Conservation (phyloP, 1,140 invertebrate genomes). For the Scaptomyza montana region DNA sequence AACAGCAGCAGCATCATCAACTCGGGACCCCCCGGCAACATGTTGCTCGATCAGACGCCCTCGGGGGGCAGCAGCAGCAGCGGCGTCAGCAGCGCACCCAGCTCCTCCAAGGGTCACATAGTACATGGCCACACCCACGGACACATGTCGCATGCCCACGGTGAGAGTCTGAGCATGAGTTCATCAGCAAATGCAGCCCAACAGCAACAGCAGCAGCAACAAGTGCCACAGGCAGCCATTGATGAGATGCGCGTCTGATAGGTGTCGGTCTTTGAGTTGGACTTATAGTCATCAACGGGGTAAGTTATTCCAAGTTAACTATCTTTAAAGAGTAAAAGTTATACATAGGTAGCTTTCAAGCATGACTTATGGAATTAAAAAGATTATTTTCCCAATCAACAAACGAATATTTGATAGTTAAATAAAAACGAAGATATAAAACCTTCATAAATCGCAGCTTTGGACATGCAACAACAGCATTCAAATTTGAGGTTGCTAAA, state of each 20-base stretch:
- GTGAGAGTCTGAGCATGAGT: slow-evolving; percentile 82
- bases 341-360: no score
- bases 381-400: no score
- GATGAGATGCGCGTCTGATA: slow-evolving; percentile 94
- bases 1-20: slow-evolving; percentile 74
- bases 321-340: no score
- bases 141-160: slow-evolving; percentile 76
- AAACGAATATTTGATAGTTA: no score
- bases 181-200: slow-evolving; percentile 37
- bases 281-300: slow-evolving; percentile 83
- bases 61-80: slow-evolving; percentile 85
- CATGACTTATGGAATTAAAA: no score
- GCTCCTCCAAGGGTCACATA: slow-evolving; percentile 85
- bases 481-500: no score
- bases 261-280: slow-evolving; percentile 85
- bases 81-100: slow-evolving; percentile 84
- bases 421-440: no score
- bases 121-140: slow-evolving; percentile 64
- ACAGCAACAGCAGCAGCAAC: slow-evolving; percentile 84
- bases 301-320: slow-evolving; percentile 44
- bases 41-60: slow-evolving; percentile 79
- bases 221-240: slow-evolving; percentile 90
- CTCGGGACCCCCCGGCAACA: slow-evolving; percentile 61
- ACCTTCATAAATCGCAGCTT: no score
- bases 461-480: no score